Evolutionary conservation across 2,797 vertebrate species (phyloP).

Genomic region (Streptopelia turtur): DNA sequence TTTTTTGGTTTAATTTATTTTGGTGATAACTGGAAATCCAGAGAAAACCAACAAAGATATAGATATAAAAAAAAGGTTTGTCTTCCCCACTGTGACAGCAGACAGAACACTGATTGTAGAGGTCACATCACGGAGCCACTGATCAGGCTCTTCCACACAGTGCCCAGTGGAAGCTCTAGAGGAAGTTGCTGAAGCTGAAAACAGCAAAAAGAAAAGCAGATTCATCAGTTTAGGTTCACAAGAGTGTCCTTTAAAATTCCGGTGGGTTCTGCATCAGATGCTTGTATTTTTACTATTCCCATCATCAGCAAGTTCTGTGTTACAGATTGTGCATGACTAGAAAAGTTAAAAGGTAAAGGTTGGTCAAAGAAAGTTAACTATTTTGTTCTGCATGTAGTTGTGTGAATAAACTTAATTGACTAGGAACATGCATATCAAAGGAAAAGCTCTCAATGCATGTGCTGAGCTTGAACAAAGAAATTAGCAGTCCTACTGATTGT

Average conservation of each 20-base stretch:
- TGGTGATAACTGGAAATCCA: not conserved
- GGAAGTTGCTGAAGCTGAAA: not conserved
- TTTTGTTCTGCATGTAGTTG: not conserved
- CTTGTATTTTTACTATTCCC: not conserved
- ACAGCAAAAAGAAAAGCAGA: not conserved
- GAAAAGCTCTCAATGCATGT: no score
- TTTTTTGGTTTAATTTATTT: not conserved
- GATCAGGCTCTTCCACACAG: not conserved
- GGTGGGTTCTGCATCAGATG: not conserved
- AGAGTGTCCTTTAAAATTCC: not conserved
- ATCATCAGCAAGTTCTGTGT: not conserved
- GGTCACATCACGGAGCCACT: not conserved
- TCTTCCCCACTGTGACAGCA: not conserved
- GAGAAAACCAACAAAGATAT: not conserved
- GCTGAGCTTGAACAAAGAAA: not conserved
- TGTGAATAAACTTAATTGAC: not conserved
- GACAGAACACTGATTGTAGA: not conserved
- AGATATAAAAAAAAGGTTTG: fast-evolving
- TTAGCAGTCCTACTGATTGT: not conserved
- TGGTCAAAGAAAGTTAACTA: not conserved
- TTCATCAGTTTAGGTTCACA: not conserved
- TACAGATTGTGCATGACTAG: not conserved
- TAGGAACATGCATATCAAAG: not conserved
- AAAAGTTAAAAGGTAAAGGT: not conserved
- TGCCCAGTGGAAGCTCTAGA: not conserved